A percentile compares a stretch with the other conserved stretches of the same genome.
phyloP scores from a whole-genome alignment of 2,113 vertebrate species.

The Eleginops maclovinus region DNA sequence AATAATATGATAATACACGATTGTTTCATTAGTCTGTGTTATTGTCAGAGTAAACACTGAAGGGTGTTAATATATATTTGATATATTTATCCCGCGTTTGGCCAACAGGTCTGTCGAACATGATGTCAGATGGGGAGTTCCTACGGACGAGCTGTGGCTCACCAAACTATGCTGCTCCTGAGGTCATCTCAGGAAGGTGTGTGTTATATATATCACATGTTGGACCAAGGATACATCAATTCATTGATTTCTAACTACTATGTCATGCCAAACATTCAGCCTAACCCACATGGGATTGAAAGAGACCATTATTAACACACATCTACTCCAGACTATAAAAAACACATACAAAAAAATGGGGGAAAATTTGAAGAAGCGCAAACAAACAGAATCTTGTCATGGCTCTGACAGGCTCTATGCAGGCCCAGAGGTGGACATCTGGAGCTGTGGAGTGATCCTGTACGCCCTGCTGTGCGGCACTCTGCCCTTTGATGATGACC shows the following conservation, averaged over 20 bases:
- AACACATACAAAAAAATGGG: too few species aligned
- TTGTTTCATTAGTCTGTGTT: background rate
- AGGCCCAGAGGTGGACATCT: constrained; percentile 98
- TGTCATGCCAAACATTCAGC: too few species aligned
- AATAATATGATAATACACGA: background rate
- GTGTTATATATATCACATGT: background rate
- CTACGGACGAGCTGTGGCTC: constrained; percentile 97
- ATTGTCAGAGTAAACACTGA: constrained; percentile 1
- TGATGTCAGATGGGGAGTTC: constrained; percentile 99
- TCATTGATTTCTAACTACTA: too few species aligned
- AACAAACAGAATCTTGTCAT: background rate
- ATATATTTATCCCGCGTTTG: constrained; percentile 41
- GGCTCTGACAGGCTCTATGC: constrained; percentile 89
- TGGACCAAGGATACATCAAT: too few species aligned
- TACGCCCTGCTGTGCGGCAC: constrained; percentile 98
- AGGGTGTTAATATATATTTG: background rate
- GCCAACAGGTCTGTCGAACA: constrained; percentile 93
- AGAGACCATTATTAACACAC: too few species aligned
- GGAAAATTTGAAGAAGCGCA: too few species aligned
- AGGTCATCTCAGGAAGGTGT: constrained; percentile 99
- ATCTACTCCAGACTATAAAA: too few species aligned
- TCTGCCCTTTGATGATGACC: constrained; percentile 96
- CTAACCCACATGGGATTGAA: too few species aligned
- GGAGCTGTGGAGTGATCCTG: constrained; percentile 97
- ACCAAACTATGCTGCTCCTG: constrained; percentile 97